phyloP scores from a whole-genome alignment of 2,888 invertebrate species.

The Sinohyriopsis cumingii region DNA sequence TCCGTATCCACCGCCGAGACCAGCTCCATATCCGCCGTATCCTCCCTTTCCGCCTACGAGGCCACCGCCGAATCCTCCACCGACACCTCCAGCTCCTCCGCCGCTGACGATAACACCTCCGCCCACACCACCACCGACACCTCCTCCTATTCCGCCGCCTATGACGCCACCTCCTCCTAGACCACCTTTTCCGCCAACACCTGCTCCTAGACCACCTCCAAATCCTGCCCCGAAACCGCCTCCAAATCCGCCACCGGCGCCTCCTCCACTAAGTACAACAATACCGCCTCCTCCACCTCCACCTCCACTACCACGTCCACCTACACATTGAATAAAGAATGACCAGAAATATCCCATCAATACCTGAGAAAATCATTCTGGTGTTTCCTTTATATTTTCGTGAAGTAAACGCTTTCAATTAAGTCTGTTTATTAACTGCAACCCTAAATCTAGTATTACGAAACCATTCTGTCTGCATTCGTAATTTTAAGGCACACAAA shows the following conservation, averaged over 20 bases:
- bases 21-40: too few relatives aligned
- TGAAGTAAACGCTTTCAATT: too few relatives aligned
- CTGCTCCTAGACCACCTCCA: slow-evolving; percentile 1
- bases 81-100: not conserved
- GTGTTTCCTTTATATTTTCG: too few relatives aligned
- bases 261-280: slow-evolving; percentile 7
- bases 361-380: too few relatives aligned
- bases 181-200: not conserved
- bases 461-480: too few relatives aligned
- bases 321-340: not conserved
- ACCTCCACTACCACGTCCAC: slow-evolving; percentile 4
- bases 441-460: too few relatives aligned
- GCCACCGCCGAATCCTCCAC: slow-evolving; percentile 1
- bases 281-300: not conserved
- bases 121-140: not conserved
- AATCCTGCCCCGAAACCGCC: not conserved
- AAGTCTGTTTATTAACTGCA: too few relatives aligned
- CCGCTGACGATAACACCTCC: not conserved
- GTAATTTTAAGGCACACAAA: too few relatives aligned
- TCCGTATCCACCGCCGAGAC: too few relatives aligned
- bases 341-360: too few relatives aligned
- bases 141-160: not conserved
- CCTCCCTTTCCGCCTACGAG: not conserved
- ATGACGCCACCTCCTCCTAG: not conserved
- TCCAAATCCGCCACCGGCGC: slow-evolving; percentile 4